A percentile compares a stretch with the other conserved stretches of the same genome.
phyloP scores from a whole-genome alignment of 2,797 vertebrate genomes.

The Chelonia mydas region DNA sequence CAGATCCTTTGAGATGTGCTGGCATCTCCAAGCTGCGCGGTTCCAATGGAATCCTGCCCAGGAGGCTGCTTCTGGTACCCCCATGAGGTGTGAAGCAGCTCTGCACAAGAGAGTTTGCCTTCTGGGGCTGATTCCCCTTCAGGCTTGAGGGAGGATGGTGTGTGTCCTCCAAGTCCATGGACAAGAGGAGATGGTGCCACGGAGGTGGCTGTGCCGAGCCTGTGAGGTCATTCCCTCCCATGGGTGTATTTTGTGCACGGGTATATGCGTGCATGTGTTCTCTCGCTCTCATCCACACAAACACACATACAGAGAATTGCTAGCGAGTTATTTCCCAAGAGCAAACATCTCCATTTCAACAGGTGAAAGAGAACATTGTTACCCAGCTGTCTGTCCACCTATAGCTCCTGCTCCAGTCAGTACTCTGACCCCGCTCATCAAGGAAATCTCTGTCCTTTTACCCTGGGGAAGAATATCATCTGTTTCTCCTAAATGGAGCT shows the following conservation, averaged over 20 bases:
- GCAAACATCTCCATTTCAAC: background rate
- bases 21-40: background rate
- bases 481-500: background rate
- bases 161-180: background rate
- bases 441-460: background rate
- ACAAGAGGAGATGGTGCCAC: background rate
- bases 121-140: background rate
- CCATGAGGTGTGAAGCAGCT: background rate
- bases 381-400: background rate
- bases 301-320: background rate
- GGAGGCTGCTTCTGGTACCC: background rate
- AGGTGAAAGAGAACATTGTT: accelerated
- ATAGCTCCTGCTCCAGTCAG: background rate
- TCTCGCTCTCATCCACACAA: accelerated
- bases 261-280: accelerated
- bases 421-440: no score
- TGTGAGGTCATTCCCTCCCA: background rate
- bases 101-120: background rate
- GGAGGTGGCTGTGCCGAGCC: background rate
- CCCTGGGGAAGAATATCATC: background rate
- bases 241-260: background rate
- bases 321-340: background rate
- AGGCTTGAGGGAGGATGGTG: background rate
- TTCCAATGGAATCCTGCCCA: background rate
- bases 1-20: background rate